These are phyloP conservation scores for Drosophila asahinai DNA, from an alignment of 1,140 invertebrate species.

Conservation along the genomic window DNA sequence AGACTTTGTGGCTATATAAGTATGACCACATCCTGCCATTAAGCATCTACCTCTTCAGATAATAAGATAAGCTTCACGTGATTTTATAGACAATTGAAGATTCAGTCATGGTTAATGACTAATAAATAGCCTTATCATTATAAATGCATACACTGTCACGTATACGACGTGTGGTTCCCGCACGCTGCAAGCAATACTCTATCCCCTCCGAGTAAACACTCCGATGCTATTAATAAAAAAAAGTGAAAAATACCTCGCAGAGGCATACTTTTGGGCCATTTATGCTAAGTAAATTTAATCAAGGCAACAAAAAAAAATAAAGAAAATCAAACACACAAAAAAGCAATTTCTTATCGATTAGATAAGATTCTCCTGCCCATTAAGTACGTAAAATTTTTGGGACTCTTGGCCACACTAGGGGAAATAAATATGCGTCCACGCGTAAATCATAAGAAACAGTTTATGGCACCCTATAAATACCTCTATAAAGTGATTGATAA, in stretches of 20 bases:
- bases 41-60: neutral
- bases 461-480: constrained; percentile 27
- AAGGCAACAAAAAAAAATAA: constrained; percentile 25
- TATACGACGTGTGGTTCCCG: constrained; percentile 35
- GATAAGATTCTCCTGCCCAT: constrained; percentile 47
- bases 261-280: constrained; percentile 77
- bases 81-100: neutral
- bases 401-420: constrained; percentile 10
- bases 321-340: constrained; percentile 29
- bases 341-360: constrained; percentile 47
- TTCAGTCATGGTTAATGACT: neutral
- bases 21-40: neutral
- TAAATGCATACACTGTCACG: constrained; percentile 25
- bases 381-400: constrained; percentile 30
- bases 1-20: too few species aligned
- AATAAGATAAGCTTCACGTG: constrained; percentile 5
- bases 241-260: neutral
- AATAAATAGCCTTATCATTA: neutral
- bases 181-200: neutral
- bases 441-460: constrained; percentile 10
- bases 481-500: neutral
- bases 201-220: constrained; percentile 33
- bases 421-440: constrained; percentile 16
- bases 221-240: neutral
- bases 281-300: constrained; percentile 57